A percentile compares a stretch with the other conserved stretches of the same genome.
Evolutionary conservation across 2,113 vertebrate species (phyloP).

Genomic region (Scytalopus superciliaris): DNA sequence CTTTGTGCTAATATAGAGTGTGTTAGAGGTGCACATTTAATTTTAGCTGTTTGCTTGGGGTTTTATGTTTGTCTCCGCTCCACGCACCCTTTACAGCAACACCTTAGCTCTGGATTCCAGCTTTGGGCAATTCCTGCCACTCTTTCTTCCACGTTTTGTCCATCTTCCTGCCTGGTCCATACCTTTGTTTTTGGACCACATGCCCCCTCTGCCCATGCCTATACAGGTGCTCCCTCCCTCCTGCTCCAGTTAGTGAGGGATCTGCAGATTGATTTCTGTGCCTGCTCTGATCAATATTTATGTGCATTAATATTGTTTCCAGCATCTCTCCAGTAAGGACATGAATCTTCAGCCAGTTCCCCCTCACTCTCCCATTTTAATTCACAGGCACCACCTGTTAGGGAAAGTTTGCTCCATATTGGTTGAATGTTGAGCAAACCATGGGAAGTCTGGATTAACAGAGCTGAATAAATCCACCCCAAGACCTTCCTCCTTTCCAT

Average conservation of each 20-base stretch:
- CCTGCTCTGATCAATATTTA: background rate
- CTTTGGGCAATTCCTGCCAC: background rate
- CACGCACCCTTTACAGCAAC: background rate
- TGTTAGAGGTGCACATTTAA: background rate
- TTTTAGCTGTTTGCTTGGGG: background rate
- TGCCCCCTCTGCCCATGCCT: background rate
- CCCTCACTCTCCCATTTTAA: background rate
- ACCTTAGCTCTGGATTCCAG: background rate
- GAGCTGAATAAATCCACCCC: background rate
- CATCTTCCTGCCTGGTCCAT: background rate
- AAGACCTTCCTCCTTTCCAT: background rate
- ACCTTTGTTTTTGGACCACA: background rate
- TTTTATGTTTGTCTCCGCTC: background rate
- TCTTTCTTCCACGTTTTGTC: background rate
- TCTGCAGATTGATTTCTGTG: background rate
- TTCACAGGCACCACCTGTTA: background rate
- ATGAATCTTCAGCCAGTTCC: background rate
- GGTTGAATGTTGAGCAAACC: background rate
- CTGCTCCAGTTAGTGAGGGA: background rate
- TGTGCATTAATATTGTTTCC: background rate
- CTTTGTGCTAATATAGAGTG: background rate
- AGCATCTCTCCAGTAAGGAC: background rate
- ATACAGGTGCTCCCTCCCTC: background rate
- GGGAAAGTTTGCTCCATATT: background rate
- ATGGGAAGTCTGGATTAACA: background rate